Evolutionary conservation across 2,113 vertebrate genomes (phyloP).

Genomic region (Hippocampus mohnikei): DNA sequence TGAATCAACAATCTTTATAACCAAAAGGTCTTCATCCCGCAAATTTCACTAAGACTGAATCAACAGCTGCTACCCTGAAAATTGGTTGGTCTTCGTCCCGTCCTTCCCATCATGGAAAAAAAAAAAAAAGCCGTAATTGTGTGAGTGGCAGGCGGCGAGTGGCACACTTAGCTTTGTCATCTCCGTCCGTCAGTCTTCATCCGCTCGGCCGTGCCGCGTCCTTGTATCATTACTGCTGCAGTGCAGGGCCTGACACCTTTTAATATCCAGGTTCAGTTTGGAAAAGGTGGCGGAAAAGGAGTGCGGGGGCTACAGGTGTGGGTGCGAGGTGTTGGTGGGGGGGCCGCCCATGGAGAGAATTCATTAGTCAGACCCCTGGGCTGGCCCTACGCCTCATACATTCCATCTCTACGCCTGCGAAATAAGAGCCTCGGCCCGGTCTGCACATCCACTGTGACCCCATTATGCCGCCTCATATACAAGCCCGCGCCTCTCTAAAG

Average conservation of each 20-base stretch:
- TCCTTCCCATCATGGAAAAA: conserved; percentile 2
- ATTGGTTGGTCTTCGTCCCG: conserved; percentile 6
- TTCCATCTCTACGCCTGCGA: conserved; percentile 53
- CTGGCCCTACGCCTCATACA: conserved; percentile 32
- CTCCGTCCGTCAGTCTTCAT: conserved; percentile 34
- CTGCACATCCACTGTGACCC: conserved; percentile 58
- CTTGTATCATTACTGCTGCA: conserved; percentile 80
- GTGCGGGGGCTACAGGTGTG: conserved; percentile 51
- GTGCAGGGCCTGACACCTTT: conserved; percentile 74
- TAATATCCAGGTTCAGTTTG: conserved; percentile 82
- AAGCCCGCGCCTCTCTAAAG: conserved; percentile 28
- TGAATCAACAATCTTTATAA: too few relatives aligned
- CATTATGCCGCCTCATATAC: conserved; percentile 57
- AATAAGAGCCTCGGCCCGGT: conserved; percentile 51
- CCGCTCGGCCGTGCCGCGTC: conserved; percentile 19
- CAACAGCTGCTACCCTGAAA: background rate
- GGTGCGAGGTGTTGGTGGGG: background rate
- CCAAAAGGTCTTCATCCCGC: too few relatives aligned
- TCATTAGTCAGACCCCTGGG: conserved; percentile 65
- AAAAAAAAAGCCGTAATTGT: conserved; percentile 36
- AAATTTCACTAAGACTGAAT: background rate
- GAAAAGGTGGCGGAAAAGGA: conserved; percentile 35
- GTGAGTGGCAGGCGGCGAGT: conserved; percentile 25
- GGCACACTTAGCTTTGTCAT: conserved; percentile 30
- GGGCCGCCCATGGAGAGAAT: conserved; percentile 34